Evolutionary conservation across 2,113 vertebrate genomes (phyloP).

Genomic region (Hepsetus odoe): DNA sequence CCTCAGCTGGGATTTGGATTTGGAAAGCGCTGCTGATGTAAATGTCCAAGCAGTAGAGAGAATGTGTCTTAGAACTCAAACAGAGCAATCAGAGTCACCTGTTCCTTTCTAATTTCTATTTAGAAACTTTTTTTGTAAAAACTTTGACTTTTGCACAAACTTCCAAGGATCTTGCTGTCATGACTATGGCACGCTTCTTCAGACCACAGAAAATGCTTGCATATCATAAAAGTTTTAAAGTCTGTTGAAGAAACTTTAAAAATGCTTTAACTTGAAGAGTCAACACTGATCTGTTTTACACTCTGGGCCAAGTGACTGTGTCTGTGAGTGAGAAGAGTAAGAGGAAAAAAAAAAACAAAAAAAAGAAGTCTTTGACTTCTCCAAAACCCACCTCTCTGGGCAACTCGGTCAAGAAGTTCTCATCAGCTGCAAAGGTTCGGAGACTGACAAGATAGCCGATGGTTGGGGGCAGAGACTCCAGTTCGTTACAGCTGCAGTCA

Average conservation of each 20-base stretch:
- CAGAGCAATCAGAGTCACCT: too few relatives aligned
- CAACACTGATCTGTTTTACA: neutral
- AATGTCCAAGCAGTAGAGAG: too few relatives aligned
- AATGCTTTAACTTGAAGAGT: neutral
- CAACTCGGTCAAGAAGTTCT: constrained; percentile 94
- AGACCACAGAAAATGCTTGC: neutral
- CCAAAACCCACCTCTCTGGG: constrained; percentile 86
- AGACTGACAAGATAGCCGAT: constrained; percentile 94
- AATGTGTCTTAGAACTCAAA: too few relatives aligned
- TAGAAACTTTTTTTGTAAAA: too few relatives aligned
- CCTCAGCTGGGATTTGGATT: too few relatives aligned
- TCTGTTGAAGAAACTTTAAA: constrained; percentile 1
- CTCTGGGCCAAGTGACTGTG: neutral
- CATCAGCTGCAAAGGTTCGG: constrained; percentile 92
- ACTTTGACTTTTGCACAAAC: too few relatives aligned
- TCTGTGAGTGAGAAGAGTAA: neutral
- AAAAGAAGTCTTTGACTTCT: constrained; percentile 18
- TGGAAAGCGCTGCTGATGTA: too few relatives aligned
- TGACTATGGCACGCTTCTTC: neutral
- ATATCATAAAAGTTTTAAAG: too few relatives aligned
- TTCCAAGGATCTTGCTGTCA: neutral
- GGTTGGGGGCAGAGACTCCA: constrained; percentile 91
- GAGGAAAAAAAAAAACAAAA: too few relatives aligned
- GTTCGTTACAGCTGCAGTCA: constrained; percentile 97
- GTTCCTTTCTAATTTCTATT: too few relatives aligned